phyloP scores from a whole-genome alignment of 2,113 vertebrate genomes.

The Micronycteris hirsuta region DNA sequence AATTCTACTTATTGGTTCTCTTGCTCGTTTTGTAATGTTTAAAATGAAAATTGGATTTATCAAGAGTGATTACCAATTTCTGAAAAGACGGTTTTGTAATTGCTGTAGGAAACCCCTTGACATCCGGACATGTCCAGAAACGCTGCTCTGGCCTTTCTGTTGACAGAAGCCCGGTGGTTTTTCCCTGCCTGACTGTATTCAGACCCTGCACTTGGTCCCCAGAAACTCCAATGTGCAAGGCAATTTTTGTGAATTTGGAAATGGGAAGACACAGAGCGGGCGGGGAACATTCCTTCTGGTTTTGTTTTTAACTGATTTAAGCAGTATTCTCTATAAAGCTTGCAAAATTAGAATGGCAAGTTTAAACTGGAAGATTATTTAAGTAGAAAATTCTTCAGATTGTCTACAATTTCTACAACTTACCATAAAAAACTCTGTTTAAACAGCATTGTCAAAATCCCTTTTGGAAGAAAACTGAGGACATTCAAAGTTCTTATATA shows the following conservation, averaged over 20 bases:
- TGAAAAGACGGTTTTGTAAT: not conserved
- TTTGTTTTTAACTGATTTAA: not conserved
- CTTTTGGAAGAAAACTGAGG: not conserved
- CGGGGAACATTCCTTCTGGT: not conserved
- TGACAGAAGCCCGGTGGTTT: not conserved
- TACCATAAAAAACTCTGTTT: not conserved
- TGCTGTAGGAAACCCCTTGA: not conserved
- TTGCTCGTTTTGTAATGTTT: not conserved
- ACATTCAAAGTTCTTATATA: not conserved
- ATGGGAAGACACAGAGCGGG: not conserved
- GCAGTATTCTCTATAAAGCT: not conserved
- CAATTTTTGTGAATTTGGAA: not conserved
- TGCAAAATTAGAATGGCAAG: not conserved
- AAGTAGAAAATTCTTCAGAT: not conserved
- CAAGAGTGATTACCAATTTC: not conserved
- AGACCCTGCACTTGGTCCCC: not conserved
- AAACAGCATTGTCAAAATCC: not conserved
- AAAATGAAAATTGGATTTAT: not conserved
- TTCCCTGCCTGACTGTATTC: not conserved
- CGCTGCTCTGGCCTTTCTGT: not conserved
- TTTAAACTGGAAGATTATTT: not conserved
- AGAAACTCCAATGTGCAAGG: not conserved
- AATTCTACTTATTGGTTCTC: not conserved
- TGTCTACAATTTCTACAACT: not conserved
- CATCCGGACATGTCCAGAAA: not conserved